phyloP scores from a whole-genome alignment of 2,888 invertebrate genomes.

The Heliconius aoede region DNA sequence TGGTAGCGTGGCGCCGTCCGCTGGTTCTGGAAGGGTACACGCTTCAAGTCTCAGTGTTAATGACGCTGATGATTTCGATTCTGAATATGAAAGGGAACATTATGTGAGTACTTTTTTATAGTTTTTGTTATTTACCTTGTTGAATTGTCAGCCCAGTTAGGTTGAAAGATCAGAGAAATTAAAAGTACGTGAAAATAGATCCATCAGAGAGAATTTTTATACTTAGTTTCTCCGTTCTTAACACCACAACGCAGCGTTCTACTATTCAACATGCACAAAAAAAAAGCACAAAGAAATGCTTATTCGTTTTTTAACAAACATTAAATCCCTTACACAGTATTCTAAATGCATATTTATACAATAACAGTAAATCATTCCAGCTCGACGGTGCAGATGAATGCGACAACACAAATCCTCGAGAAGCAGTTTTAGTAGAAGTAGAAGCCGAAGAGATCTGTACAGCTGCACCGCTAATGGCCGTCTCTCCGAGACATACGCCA shows the following conservation, averaged over 20 bases:
- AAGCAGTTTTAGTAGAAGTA: constrained; percentile 91
- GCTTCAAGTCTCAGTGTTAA: constrained; percentile 89
- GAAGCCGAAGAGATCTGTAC: constrained; percentile 92
- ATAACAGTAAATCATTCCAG: constrained; percentile 48
- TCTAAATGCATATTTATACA: too few species aligned
- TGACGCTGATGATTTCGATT: constrained; percentile 86
- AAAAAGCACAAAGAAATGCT: too few species aligned
- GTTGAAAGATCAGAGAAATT: too few species aligned
- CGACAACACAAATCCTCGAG: constrained; percentile 82
- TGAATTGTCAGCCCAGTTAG: too few species aligned
- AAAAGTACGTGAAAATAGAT: too few species aligned
- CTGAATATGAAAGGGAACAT: constrained; percentile 81
- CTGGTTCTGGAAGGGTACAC: constrained; percentile 85
- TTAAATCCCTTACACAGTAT: too few species aligned
- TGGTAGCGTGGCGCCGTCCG: constrained; percentile 87
- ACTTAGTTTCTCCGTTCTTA: too few species aligned
- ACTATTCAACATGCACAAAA: too few species aligned
- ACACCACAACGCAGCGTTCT: too few species aligned
- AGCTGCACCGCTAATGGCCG: constrained; percentile 87
- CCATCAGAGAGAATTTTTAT: too few species aligned
- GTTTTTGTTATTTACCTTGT: background rate
- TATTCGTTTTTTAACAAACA: too few species aligned
- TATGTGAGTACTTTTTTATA: constrained; percentile 62
- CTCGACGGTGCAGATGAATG: constrained; percentile 68
- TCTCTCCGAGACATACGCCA: constrained; percentile 84